These are phyloP conservation scores for Cataglyphis cursor DNA, from an alignment of 2,888 invertebrate genomes.

Conservation along the genomic window DNA sequence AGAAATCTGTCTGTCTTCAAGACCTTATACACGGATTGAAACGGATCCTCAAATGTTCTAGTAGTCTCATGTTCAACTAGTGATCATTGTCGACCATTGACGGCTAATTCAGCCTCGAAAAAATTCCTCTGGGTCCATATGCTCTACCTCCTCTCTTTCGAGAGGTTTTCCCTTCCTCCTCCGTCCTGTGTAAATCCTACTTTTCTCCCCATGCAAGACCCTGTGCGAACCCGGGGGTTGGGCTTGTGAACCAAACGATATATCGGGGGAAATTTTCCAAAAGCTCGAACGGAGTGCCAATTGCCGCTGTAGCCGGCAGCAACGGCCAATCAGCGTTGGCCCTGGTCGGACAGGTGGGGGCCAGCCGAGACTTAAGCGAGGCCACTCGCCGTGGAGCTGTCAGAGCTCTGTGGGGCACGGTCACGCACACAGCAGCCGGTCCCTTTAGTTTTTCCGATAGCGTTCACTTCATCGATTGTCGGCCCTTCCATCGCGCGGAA, in stretches of 20 bases:
- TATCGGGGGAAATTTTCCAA: slow-evolving; percentile 84
- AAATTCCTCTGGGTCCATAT: slow-evolving; percentile 57
- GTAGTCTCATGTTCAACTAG: background rate
- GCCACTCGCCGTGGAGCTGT: slow-evolving; percentile 87
- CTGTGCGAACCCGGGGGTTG: slow-evolving; percentile 67
- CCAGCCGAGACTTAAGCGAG: slow-evolving; percentile 86
- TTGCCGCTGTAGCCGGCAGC: slow-evolving; percentile 82
- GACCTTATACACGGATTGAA: no score
- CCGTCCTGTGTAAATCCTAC: slow-evolving; percentile 66
- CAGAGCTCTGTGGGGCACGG: slow-evolving; percentile 87
- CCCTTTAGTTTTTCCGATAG: slow-evolving; percentile 74
- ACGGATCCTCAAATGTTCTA: background rate
- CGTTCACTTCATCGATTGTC: slow-evolving; percentile 44
- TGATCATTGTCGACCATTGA: background rate
- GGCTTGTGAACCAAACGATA: slow-evolving; percentile 71
- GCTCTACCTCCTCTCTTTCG: slow-evolving; percentile 55
- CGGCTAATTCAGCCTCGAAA: slow-evolving; percentile 34
- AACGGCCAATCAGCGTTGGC: slow-evolving; percentile 82
- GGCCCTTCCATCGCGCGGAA: slow-evolving; percentile 8
- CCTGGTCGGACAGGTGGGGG: slow-evolving; percentile 82
- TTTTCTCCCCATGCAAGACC: slow-evolving; percentile 74
- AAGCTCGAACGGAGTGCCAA: slow-evolving; percentile 81
- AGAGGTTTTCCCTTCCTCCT: slow-evolving; percentile 62
- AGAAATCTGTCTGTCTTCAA: background rate
- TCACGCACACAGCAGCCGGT: slow-evolving; percentile 84